Base-by-base conservation (phyloP, 2,888 invertebrate genomes). In the Protonemura montana region DNA sequence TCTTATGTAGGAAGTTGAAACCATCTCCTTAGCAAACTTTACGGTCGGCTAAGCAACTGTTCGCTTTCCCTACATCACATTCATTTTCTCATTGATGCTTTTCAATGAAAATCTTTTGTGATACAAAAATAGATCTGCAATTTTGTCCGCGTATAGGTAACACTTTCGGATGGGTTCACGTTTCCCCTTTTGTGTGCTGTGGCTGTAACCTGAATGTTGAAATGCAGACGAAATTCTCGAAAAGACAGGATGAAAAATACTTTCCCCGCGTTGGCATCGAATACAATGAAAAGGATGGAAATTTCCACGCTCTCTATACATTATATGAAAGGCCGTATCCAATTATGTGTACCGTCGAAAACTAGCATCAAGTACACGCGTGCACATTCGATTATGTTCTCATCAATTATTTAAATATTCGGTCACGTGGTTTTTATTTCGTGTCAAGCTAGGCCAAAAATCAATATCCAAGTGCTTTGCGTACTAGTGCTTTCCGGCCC, bases 51-150 rank as follows among this genome's bases (percentile, higher is more conserved):
- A 59, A 16, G 21, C 59, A 21, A 21, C 59, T 21, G 59, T 16
- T 59, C 59, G 13, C 59, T 59, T 59, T 59, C 21, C 59, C 21
- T 59, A 21, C 1, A 21, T 2, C 59, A 59, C 2, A 2, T 59
- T 59, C 59, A 59, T 59, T 59, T 59, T 59, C 59, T 59, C 59
- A 59, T 59, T 59, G 59, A 59, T 59, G 59, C 21, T 59, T 59
- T 59, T 59, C 59, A 59, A 59, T 13, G 59, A 59, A 59, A 59
- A 59, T 59, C 59, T 21, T 59, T 59, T 59, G 59, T 59, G 21
- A 21, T 59, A 21, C 13, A 13, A 59, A 59, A 59, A 59, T 59
- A 59, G 13, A 16, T 10, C 21, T 13, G 21, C 7, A 59, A 59
- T 59, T 6, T 35, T 35, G 35, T 35, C 10, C 35, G 35, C 35